Evolutionary conservation across 2,113 vertebrate genomes (phyloP).

Genomic region (Cettia cetti): DNA sequence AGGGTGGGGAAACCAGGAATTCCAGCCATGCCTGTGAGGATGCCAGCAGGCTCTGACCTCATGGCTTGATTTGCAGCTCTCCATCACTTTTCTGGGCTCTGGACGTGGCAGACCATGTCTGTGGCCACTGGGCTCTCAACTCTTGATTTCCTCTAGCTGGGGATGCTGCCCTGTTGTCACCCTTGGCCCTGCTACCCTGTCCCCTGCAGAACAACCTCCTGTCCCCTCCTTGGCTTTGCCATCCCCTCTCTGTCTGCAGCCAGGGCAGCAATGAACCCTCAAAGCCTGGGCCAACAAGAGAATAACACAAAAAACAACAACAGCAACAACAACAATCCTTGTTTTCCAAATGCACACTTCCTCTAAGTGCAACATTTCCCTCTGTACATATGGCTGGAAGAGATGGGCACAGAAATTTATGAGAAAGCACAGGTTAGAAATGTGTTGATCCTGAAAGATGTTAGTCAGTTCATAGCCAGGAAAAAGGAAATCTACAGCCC

Average conservation of each 20-base stretch:
- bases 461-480: neutral
- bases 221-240: neutral
- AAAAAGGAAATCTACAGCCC: neutral
- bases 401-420: neutral
- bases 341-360: neutral
- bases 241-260: neutral
- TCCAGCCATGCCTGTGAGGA: neutral
- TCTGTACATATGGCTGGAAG: neutral
- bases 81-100: neutral
- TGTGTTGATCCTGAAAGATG: neutral
- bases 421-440: neutral
- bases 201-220: neutral
- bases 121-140: neutral
- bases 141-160: neutral
- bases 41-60: neutral
- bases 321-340: neutral
- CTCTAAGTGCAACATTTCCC: neutral
- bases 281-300: neutral
- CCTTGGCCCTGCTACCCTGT: neutral
- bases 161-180: neutral
- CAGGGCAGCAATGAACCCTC: neutral
- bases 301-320: neutral
- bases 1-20: neutral
- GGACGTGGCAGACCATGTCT: neutral
- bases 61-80: neutral